Base-by-base conservation (phyloP, 2,797 vertebrate genomes). In the Ibycter americanus region DNA sequence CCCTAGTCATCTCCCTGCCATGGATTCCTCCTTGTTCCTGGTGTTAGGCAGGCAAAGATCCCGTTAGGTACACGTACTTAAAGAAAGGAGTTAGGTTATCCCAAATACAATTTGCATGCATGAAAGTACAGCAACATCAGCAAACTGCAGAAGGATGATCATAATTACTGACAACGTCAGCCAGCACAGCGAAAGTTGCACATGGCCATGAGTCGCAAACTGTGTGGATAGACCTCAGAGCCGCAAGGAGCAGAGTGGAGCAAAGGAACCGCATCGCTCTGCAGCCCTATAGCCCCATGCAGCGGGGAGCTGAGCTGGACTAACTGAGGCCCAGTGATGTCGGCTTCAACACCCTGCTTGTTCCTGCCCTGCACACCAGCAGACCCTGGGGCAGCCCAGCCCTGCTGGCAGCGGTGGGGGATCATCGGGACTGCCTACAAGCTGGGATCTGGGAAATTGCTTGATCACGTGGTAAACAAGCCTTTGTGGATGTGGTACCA, bases 241-340 rank as follows among this genome's bases (percentile, higher is more conserved):
- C 61, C 23, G 34, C 0, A 11, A 4, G 12, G 29, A 40, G 36
- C 36, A 62, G 36, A 80, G 32, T 0, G 6, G 15, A 54, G 44
- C 26, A 26, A 25, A 54, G 51, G 31, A 70, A 36, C 38, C 20
- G 3, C 0, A 1, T 46, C 1, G 3, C 26, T 59, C 55, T n/a
- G 20, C 15, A 34, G 8, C 29, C 71, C 56, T 17, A 4, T 11
- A 49, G 71, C 36, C 83, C 40, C 23, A 8, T 1, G 13, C 36
- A 34, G 44, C 20, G 63, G 7, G 61, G 15, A 79, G 20, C 25
- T 21, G 54, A 55, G n/a, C 31, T 34, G 11, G 19, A 10, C n/a
- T 4, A 21, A n/a, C 42, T 2, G 1, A 62, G 23, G 42, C 8
- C 18, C 26, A 29, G 49, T 5, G 38, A 16, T 16, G 5, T 3